Conservation (phyloP, 2,113 vertebrate species). For the Peromyscus maniculatus region DNA sequence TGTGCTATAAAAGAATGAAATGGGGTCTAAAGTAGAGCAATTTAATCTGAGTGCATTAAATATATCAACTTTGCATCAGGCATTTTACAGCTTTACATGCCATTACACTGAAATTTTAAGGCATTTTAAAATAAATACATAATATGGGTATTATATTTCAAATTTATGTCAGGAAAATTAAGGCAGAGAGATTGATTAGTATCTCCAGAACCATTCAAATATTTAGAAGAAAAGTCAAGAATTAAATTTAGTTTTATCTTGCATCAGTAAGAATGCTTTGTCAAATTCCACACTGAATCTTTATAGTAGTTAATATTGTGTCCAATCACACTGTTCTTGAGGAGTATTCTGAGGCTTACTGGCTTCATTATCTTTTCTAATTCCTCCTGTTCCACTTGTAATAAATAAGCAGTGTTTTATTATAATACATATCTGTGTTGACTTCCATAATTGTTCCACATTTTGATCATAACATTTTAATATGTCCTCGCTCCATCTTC, state of each 20-base stretch:
- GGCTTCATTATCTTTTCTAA: not conserved
- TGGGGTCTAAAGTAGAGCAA: not conserved
- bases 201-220: not conserved
- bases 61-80: not conserved
- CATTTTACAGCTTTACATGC: not conserved
- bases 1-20: not conserved
- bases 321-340: not conserved
- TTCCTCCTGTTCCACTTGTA: not conserved
- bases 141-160: not conserved
- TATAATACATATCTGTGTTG: not conserved
- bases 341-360: not conserved
- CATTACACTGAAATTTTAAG: not conserved
- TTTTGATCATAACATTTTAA: conserved; percentile 5
- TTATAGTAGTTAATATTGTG: not conserved
- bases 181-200: not conserved
- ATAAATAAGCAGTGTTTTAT: not conserved
- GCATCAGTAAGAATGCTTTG: not conserved
- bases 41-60: not conserved
- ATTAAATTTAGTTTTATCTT: not conserved
- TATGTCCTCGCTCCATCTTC: not conserved
- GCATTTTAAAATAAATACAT: not conserved
- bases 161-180: not conserved
- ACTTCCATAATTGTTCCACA: not conserved
- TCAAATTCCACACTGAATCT: not conserved
- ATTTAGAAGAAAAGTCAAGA: not conserved